A percentile compares a stretch with the other conserved stretches of the same genome.
Evolutionary conservation across 2,797 vertebrate species (phyloP).

Genomic region (Rhinogobio ventralis): DNA sequence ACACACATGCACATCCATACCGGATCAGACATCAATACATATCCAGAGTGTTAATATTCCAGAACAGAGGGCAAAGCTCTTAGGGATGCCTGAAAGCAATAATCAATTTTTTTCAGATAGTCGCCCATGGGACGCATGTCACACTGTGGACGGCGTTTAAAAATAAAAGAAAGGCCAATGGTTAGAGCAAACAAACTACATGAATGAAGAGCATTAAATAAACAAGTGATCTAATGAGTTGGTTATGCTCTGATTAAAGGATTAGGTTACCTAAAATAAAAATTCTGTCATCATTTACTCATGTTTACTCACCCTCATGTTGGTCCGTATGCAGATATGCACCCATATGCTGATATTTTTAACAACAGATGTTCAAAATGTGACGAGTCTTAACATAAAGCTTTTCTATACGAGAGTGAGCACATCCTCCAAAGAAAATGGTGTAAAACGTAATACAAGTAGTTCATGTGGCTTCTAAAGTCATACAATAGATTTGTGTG

Average conservation of each 20-base stretch:
- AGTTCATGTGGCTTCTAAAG: neutral
- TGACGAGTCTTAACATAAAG: neutral
- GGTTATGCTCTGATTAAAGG: conserved; percentile 4
- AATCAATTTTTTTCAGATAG: conserved; percentile 47
- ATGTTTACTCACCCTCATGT: neutral
- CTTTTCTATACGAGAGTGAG: neutral
- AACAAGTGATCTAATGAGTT: conserved; percentile 7
- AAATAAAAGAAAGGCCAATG: conserved; percentile 7
- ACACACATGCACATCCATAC: neutral
- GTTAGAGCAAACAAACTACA: conserved; percentile 5
- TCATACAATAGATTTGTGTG: neutral
- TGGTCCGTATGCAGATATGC: neutral
- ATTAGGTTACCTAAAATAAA: conserved; percentile 15
- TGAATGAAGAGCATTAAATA: neutral
- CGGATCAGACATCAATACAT: conserved; percentile 26
- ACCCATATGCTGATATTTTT: neutral
- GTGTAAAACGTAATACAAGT: neutral
- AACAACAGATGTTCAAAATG: conserved; percentile 6
- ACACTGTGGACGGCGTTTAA: neutral
- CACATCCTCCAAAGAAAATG: neutral
- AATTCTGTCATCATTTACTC: neutral
- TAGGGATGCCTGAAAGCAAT: conserved; percentile 45
- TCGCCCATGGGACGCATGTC: conserved; percentile 1
- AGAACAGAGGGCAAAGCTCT: conserved; percentile 40
- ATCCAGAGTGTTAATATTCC: conserved; percentile 42